A percentile compares a stretch with the other conserved stretches of the same genome.
These are phyloP conservation scores for Megaceryle torquata DNA, from an alignment of 2,113 vertebrate genomes.

Conservation along the genomic window DNA sequence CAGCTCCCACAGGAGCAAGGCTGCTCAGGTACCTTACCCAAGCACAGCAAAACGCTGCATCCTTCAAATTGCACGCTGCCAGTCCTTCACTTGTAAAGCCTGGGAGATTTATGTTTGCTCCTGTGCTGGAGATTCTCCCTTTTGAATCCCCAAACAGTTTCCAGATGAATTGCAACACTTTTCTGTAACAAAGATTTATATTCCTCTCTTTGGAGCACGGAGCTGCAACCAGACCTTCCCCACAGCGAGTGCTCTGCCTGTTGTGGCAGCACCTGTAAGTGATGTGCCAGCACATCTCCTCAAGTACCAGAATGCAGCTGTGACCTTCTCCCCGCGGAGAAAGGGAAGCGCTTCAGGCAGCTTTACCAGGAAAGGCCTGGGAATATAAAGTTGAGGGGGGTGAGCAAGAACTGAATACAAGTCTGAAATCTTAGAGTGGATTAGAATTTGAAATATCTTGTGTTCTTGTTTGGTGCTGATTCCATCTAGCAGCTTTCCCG, in stretches of 20 bases:
- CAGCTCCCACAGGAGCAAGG: not conserved
- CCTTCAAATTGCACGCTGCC: not conserved
- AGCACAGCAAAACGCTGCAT: accelerated
- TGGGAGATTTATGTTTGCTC: not conserved
- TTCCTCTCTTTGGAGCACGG: not conserved
- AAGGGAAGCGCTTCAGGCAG: not conserved
- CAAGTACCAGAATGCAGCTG: not conserved
- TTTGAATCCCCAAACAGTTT: not conserved
- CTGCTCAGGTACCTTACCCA: not conserved
- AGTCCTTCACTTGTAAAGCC: not conserved
- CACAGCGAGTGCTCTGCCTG: accelerated
- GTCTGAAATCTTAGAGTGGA: not conserved
- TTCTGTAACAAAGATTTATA: not conserved
- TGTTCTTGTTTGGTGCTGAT: not conserved
- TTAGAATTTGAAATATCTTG: not conserved
- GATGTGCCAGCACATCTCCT: not conserved
- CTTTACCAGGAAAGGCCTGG: not conserved
- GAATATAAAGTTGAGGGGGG: not conserved
- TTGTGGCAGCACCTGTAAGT: not conserved
- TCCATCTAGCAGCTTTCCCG: not conserved
- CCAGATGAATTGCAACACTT: not conserved
- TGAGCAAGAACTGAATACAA: not conserved
- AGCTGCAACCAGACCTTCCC: not conserved
- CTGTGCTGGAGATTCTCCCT: not conserved
- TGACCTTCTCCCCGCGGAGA: not conserved